A percentile compares a stretch with the other conserved stretches of the same genome.
Conservation (phyloP, 2,797 vertebrate species). For the Delichon dasypus region DNA sequence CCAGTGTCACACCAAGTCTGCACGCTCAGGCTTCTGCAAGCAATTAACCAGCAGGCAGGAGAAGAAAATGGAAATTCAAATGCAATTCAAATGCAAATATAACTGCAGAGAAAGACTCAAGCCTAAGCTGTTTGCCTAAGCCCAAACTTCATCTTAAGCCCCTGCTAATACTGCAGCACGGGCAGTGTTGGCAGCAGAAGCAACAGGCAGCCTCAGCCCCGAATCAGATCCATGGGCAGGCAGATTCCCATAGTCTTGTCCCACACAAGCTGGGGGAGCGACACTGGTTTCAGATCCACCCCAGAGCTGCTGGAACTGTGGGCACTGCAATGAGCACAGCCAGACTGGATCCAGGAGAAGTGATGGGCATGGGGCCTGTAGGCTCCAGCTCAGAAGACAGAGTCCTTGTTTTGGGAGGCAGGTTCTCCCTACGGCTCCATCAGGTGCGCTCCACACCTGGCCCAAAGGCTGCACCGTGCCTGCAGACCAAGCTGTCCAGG, state of each 20-base stretch:
- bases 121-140: constrained; percentile 21
- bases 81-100: constrained; percentile 51
- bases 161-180: not conserved
- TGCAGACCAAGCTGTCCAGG: not conserved
- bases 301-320: not conserved
- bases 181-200: not conserved
- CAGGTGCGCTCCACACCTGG: fast-evolving
- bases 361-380: not conserved
- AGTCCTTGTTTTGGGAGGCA: not conserved
- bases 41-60: constrained; percentile 4
- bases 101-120: constrained; percentile 38
- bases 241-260: not conserved
- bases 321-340: not conserved
- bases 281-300: fast-evolving
- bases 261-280: not conserved
- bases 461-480: not conserved
- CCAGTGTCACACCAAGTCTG: not conserved
- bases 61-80: constrained; percentile 18
- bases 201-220: not conserved
- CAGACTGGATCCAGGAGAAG: not conserved
- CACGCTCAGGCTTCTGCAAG: not conserved
- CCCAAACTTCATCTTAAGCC: not conserved
- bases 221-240: fast-evolving
- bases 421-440: not conserved
- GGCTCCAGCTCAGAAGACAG: not conserved